Percentiles rank a stretch among this genome's conserved stretches.
Evolutionary conservation across 2,888 invertebrate genomes (phyloP).

Genomic region (Augochlorella aurata): DNA sequence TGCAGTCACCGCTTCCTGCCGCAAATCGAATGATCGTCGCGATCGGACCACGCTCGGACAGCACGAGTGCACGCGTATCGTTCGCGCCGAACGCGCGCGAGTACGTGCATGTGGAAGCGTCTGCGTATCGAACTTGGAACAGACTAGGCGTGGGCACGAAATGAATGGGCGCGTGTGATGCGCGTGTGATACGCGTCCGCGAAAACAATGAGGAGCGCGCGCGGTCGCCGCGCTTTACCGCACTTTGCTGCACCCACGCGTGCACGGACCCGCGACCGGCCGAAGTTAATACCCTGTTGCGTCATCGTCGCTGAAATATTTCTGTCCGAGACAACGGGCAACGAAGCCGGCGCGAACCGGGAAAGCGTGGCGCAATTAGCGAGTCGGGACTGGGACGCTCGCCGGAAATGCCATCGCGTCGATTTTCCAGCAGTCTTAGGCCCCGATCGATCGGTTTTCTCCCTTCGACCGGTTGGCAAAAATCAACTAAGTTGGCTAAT

Average conservation of each 20-base stretch:
- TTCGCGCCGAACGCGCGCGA: not conserved
- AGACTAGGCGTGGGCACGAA: conserved; percentile 51
- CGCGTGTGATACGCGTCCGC: conserved; percentile 24
- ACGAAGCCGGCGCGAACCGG: not conserved
- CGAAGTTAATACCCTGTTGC: conserved; percentile 38
- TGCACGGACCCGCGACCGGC: not conserved
- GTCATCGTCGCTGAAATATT: conserved; percentile 36
- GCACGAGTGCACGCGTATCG: conserved; percentile 33
- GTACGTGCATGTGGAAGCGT: not conserved
- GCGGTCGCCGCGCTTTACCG: conserved; percentile 29
- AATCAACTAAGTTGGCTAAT: too few relatives aligned
- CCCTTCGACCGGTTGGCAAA: not conserved
- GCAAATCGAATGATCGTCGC: conserved; percentile 51
- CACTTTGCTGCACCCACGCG: conserved; percentile 25
- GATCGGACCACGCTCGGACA: conserved; percentile 32
- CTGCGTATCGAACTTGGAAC: not conserved
- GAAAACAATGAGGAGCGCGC: conserved; percentile 40
- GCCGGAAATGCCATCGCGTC: not conserved
- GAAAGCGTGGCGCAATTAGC: conserved; percentile 40
- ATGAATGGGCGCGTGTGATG: conserved; percentile 22
- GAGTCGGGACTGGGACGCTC: not conserved
- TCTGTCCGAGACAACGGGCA: not conserved
- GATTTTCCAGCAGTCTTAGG: not conserved
- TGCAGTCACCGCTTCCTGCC: conserved; percentile 65
- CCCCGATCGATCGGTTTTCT: not conserved